Evolutionary conservation across 2,888 invertebrate genomes (phyloP), one percentile per base, ranked within the genome.

Genomic region (Azorinus chamasolen): DNA sequence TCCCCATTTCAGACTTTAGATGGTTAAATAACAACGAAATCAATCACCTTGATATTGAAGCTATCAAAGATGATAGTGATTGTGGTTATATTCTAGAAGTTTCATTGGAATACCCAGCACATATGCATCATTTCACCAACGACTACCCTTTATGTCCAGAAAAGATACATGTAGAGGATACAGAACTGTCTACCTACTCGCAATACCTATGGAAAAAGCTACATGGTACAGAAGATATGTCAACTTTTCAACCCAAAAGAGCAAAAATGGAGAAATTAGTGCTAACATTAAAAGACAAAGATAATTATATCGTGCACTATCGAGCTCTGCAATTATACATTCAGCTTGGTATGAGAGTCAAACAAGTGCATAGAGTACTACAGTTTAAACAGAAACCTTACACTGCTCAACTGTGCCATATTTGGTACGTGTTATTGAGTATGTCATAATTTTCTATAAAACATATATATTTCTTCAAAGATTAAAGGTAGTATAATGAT

Each of bases 71-170:
- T 8, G 18, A 46, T 22, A 24, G 43, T 6, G 20, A 64, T 41
- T 70, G 61, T n/a, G 66, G 70, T 0, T 74, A 54, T 16, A 66
- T 77, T 4, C 43, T 74, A 18, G 74, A 81, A 46, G 74, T 81
- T 2, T 48, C 59, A 24, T 22, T 78, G 5, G 71, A 78, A 37
- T 81, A 81, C 22, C 72, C 75, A 10, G 45, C 37, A 55, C 16
- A 45, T 43, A 22, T 78, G 16, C 75, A 78, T 43, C 66, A 70
- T 20, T 1, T 25, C 0, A 61, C 74, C 45, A 68, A 61, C 27
- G 74, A 81, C 39, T 74, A 58, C 51, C 70, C 73, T n/a, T 39
- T 81, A 3, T 59, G 65, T 20, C 70, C 76, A n/a, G 70, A 77
- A 25, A 59, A 58, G 41, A 14, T 61, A n/a, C 55, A 50, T 16